phyloP scores from a whole-genome alignment of 2,888 invertebrate genomes.

The Epinotia demarniana region DNA sequence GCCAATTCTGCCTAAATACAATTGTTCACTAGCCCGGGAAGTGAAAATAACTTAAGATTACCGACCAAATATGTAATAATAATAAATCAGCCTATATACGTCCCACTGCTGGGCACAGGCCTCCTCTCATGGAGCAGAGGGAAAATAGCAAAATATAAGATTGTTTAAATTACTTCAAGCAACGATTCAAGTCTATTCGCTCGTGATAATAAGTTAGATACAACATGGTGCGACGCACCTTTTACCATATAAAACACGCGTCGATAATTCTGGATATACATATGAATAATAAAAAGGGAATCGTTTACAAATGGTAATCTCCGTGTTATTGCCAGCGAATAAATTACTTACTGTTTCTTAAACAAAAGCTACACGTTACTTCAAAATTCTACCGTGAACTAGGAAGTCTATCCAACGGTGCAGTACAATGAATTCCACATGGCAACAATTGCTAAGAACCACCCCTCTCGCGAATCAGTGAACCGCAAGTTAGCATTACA shows the following conservation, averaged over 20 bases:
- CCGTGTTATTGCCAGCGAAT: neutral
- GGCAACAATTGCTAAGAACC: neutral
- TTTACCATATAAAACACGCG: neutral
- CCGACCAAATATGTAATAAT: neutral
- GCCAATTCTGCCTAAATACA: constrained; percentile 18
- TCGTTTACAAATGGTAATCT: too few relatives aligned
- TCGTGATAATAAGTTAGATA: neutral
- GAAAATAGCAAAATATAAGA: too few relatives aligned
- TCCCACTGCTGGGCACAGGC: too few relatives aligned
- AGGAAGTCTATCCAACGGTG: neutral
- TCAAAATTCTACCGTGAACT: constrained; percentile 28
- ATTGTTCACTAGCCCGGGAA: constrained; percentile 38
- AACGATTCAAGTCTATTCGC: neutral
- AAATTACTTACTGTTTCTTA: neutral
- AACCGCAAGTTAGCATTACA: neutral
- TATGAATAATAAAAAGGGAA: neutral
- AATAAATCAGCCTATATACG: too few relatives aligned
- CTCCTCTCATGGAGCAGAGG: too few relatives aligned
- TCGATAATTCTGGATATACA: neutral
- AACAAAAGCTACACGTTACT: constrained; percentile 11
- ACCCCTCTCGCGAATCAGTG: constrained; percentile 2
- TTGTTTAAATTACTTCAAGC: neutral
- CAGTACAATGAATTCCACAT: constrained; percentile 3
- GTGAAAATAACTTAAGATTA: constrained; percentile 10
- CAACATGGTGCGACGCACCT: neutral